These are phyloP conservation scores for Muscicapa adusta DNA, from an alignment of 2,113 vertebrate species.

Conservation along the genomic window DNA sequence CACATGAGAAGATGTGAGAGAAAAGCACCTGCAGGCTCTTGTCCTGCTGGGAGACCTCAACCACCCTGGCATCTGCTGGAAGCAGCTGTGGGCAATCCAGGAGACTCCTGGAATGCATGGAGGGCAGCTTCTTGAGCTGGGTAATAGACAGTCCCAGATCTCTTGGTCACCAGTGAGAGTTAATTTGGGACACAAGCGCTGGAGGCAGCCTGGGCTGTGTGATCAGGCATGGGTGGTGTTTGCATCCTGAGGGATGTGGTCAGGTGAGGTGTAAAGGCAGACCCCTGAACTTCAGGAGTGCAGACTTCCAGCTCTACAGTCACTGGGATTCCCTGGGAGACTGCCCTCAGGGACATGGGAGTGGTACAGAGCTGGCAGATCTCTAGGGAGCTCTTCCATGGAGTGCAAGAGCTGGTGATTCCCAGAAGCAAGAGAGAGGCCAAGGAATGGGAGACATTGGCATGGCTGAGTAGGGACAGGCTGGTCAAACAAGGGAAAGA, in stretches of 20 bases:
- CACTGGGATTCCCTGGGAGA: not conserved
- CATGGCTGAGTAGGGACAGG: not conserved
- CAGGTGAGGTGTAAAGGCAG: not conserved
- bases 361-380: too few relatives aligned
- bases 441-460: not conserved
- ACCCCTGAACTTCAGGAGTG: not conserved
- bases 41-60: not conserved
- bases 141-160: not conserved
- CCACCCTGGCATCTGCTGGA: not conserved
- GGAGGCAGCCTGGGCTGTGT: not conserved
- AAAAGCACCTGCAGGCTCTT: not conserved
- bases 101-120: not conserved
- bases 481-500: not conserved
- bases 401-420: accelerated
- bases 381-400: not conserved
- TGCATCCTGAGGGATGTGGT: not conserved
- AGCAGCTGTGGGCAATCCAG: not conserved
- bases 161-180: not conserved
- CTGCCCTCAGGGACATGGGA: too few relatives aligned
- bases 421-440: not conserved
- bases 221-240: accelerated
- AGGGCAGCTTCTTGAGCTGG: too few relatives aligned
- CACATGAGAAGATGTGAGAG: not conserved
- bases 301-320: not conserved
- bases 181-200: not conserved